A percentile compares a stretch with the other conserved stretches of the same genome.
Evolutionary conservation across 2,113 vertebrate species (phyloP).

Genomic region (Dendropsophus ebraccatus): DNA sequence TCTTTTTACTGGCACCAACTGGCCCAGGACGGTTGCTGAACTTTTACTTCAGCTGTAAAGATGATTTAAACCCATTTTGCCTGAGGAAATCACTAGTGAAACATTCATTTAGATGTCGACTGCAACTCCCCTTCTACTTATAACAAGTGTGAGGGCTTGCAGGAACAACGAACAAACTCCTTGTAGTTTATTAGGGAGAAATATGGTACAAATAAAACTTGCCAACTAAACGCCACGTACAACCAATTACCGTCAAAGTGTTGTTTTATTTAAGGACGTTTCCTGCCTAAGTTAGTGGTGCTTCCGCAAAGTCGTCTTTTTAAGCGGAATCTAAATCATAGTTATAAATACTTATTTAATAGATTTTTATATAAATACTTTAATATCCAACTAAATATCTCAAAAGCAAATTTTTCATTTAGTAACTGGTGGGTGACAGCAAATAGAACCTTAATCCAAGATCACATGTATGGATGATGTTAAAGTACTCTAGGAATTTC

Average conservation of each 20-base stretch:
- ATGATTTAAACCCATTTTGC: slow-evolving; percentile 21
- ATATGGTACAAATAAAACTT: not conserved
- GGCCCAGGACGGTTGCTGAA: slow-evolving; percentile 56
- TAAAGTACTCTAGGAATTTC: too few species aligned
- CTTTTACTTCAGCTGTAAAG: slow-evolving; percentile 22
- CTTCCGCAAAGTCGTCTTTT: not conserved
- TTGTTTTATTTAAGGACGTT: not conserved
- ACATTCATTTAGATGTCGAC: slow-evolving; percentile 16
- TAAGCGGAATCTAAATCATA: not conserved
- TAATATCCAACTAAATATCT: too few species aligned
- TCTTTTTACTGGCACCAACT: slow-evolving; percentile 47
- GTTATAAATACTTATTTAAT: not conserved
- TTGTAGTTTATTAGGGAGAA: not conserved
- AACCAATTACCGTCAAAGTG: not conserved
- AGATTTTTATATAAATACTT: too few species aligned
- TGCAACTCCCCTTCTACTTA: not conserved
- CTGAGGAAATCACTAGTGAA: slow-evolving; percentile 15
- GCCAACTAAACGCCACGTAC: not conserved
- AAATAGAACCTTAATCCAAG: too few species aligned
- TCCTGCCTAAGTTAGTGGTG: not conserved
- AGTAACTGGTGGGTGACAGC: too few species aligned
- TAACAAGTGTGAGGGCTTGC: not conserved
- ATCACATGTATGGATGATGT: too few species aligned
- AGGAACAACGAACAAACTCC: not conserved
- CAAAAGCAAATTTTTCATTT: too few species aligned